Evolutionary conservation across 2,113 vertebrate genomes (phyloP).

Genomic region (Python bivittatus): DNA sequence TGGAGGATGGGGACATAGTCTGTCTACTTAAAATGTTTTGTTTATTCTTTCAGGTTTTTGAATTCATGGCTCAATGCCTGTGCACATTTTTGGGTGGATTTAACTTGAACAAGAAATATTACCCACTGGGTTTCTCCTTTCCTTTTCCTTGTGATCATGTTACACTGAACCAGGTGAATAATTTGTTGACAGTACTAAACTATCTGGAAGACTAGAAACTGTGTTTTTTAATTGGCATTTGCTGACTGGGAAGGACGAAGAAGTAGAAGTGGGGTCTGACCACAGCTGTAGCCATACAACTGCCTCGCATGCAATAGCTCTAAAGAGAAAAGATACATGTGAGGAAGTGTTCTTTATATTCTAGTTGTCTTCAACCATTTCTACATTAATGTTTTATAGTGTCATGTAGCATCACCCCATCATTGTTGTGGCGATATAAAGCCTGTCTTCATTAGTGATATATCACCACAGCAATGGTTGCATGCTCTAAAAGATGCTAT

Average conservation of each 20-base stretch:
- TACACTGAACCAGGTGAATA: slow-evolving; percentile 78
- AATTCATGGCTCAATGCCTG: slow-evolving; percentile 81
- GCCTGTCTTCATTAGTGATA: neutral
- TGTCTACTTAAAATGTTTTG: neutral
- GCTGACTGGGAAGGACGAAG: neutral
- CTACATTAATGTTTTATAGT: neutral
- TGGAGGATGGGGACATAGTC: accelerated
- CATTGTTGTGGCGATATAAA: neutral
- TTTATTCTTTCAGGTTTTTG: slow-evolving; percentile 79
- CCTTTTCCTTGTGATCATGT: slow-evolving; percentile 84
- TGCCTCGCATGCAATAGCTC: neutral
- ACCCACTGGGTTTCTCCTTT: slow-evolving; percentile 85
- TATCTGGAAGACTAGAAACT: neutral
- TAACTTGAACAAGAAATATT: slow-evolving; percentile 25
- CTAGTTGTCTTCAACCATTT: neutral
- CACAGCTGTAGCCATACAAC: neutral
- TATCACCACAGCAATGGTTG: neutral
- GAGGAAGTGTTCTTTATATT: neutral
- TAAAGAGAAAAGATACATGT: neutral
- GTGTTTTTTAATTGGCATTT: neutral
- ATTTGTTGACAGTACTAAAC: accelerated
- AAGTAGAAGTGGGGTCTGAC: neutral
- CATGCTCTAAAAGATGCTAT: neutral
- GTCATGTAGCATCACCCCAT: neutral
- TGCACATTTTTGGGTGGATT: slow-evolving; percentile 67